Evolutionary conservation across 2,113 vertebrate species (phyloP), one percentile per base, ranked within the genome.

Genomic region (Gorsachius goisagi): DNA sequence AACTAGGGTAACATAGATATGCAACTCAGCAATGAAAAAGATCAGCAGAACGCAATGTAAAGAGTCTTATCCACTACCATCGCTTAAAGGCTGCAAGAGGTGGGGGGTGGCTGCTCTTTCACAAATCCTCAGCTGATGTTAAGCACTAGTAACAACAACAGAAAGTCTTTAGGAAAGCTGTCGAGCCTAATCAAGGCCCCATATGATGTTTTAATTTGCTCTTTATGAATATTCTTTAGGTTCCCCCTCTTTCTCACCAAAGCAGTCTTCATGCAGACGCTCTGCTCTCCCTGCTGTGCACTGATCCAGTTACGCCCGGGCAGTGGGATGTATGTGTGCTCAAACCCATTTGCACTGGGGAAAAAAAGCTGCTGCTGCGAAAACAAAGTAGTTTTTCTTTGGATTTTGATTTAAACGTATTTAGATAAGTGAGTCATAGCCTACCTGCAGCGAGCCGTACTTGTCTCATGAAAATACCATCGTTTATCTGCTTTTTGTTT

Each of bases 121-220:
- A 83, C 30, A 72, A 91, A 90, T 30, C 39, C 64, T 68, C 56
- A 58, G 39, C 39, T 76, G 67, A 64, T 53, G 45, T 44, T 66
- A 52, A 86, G 26, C 32, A 32, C 39, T 20, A 47, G 33, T 24
- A 91, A 93, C 9, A 62, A 76, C 26, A 63, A 68, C 45, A 68
- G 50, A 49, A 86, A 56, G n/a, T 62, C 80, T 79, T 81, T 37
- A 81, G 44, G 62, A 93, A 89, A 92, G 80, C 84, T 92, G 95
- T 84, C 14, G 1, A 92, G 22, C 39, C 41, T 66, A 74, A 93
- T 95, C 55, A 88, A 77, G 53, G 32, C 44, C 58, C 87, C 33
- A 60, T 12, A 60, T 16, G 52, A 89, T 45, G 62, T 64, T 87
- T 95, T 86, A 81, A 94, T 93, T 92, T 78, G 18, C 20, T 74